Percentiles rank a stretch among this genome's conserved stretches.
phyloP scores from a whole-genome alignment of 2,888 invertebrate species.

The Hypercompe scribonia region DNA sequence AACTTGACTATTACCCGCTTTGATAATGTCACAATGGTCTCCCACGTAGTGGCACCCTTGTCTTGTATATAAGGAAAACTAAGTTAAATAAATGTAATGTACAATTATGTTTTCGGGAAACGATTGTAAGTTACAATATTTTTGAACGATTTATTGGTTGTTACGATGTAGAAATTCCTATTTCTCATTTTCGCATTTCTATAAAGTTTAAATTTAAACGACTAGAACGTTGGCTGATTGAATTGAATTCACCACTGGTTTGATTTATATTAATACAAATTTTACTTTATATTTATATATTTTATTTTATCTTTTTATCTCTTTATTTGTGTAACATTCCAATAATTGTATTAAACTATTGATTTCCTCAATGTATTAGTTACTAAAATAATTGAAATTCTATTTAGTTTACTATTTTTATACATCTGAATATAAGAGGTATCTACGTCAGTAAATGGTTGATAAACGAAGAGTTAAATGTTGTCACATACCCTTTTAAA shows the following conservation, averaged over 20 bases:
- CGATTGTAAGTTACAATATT: slow-evolving; percentile 41
- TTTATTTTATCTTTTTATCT: slow-evolving; percentile 46
- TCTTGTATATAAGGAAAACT: slow-evolving; percentile 56
- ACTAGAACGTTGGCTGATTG: slow-evolving; percentile 34
- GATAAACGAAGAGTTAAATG: slow-evolving; percentile 24
- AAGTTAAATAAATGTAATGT: slow-evolving; percentile 53
- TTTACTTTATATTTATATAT: slow-evolving; percentile 33
- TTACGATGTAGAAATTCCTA: slow-evolving; percentile 36
- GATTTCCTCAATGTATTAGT: slow-evolving; percentile 21
- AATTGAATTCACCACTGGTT: slow-evolving; percentile 33
- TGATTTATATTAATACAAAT: slow-evolving; percentile 39
- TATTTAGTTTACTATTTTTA: slow-evolving; percentile 14
- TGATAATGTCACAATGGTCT: slow-evolving; percentile 65
- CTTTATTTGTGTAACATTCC: slow-evolving; percentile 52
- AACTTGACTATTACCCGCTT: slow-evolving; percentile 94
- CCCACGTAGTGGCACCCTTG: slow-evolving; percentile 38
- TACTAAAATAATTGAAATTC: slow-evolving; percentile 5
- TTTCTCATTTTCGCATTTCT: slow-evolving; percentile 31
- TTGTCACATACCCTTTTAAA: slow-evolving; percentile 24
- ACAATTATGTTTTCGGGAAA: slow-evolving; percentile 52
- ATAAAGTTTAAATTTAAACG: slow-evolving; percentile 21
- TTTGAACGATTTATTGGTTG: slow-evolving; percentile 42
- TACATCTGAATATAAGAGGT: slow-evolving; percentile 11
- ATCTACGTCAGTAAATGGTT: slow-evolving; percentile 31
- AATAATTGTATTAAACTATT: slow-evolving; percentile 31